Evolutionary conservation across 2,113 vertebrate species (phyloP).

Genomic region (Tychaedon coryphoeus): DNA sequence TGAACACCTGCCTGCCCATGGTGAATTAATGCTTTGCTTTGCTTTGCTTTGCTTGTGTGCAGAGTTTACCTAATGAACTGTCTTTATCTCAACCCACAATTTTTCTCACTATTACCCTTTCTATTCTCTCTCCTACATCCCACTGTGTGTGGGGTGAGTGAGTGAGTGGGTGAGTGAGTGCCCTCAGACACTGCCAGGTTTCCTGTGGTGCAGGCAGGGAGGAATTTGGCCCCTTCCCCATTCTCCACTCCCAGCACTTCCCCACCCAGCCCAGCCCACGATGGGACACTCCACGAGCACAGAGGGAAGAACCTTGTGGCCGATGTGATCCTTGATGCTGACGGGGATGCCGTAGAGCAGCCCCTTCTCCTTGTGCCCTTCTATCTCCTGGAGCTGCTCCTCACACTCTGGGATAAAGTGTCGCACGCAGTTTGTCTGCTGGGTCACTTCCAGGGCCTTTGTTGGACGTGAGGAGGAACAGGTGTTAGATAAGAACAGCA

Average conservation of each 20-base stretch:
- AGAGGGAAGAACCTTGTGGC: constrained; percentile 70
- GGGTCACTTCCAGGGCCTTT: constrained; percentile 77
- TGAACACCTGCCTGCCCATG: not conserved
- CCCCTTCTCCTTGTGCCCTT: constrained; percentile 56
- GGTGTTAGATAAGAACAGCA: not conserved
- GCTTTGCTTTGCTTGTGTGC: not conserved
- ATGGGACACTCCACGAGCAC: not conserved
- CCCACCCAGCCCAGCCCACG: not conserved
- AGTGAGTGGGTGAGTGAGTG: not conserved
- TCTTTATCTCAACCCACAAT: not conserved
- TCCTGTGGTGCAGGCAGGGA: not conserved
- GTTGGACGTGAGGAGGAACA: not conserved
- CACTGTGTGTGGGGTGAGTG: too few relatives aligned
- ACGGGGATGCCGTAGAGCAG: constrained; percentile 81
- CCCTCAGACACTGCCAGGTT: not conserved
- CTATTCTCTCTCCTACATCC: not conserved
- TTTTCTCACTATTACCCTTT: not conserved
- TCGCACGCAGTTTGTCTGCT: constrained; percentile 78
- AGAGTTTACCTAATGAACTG: not conserved
- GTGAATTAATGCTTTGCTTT: not conserved
- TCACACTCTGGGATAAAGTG: constrained; percentile 80
- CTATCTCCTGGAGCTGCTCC: constrained; percentile 70
- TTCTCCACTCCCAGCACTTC: not conserved
- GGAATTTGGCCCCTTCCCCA: not conserved
- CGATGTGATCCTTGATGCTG: constrained; percentile 83